These are phyloP conservation scores for Zaprionus africanus DNA, from an alignment of 1,140 invertebrate species.

Conservation along the genomic window DNA sequence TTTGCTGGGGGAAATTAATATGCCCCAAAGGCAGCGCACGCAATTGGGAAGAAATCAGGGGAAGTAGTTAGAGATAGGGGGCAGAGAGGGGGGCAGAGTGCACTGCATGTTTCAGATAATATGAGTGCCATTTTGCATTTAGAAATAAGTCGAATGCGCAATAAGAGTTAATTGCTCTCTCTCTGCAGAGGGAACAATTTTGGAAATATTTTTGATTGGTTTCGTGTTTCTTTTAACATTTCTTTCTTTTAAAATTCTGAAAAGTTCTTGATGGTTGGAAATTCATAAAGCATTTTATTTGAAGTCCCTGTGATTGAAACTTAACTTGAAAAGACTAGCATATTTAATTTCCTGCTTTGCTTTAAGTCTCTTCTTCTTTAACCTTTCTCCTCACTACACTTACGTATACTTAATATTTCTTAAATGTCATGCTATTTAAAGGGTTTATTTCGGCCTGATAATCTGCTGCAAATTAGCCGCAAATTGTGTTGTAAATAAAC, in stretches of 20 bases:
- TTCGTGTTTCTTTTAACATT: not conserved
- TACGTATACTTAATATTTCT: too few relatives aligned
- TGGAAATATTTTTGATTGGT: not conserved
- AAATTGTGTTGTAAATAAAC: not conserved
- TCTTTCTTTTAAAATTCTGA: not conserved
- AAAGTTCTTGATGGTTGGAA: too few relatives aligned
- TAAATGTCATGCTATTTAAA: not conserved
- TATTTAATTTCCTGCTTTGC: not conserved
- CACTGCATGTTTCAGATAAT: slow-evolving; percentile 2
- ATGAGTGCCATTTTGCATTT: slow-evolving; percentile 21
- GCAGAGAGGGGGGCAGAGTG: not conserved
- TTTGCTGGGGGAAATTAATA: slow-evolving; percentile 25
- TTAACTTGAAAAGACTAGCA: not conserved
- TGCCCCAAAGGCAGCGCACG: slow-evolving; percentile 12
- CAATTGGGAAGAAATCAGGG: not conserved
- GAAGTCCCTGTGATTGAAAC: not conserved
- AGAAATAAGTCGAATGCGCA: slow-evolving; percentile 5
- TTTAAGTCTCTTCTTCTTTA: not conserved
- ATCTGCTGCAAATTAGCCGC: not conserved
- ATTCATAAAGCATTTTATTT: too few relatives aligned
- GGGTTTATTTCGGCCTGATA: not conserved
- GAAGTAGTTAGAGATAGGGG: not conserved
- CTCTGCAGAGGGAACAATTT: not conserved
- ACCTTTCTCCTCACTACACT: not conserved
- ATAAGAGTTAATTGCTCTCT: slow-evolving; percentile 2